Evolutionary conservation across 2,888 invertebrate species (phyloP), one percentile per base, ranked within the genome.

Genomic region (Hipparchia semele): DNA sequence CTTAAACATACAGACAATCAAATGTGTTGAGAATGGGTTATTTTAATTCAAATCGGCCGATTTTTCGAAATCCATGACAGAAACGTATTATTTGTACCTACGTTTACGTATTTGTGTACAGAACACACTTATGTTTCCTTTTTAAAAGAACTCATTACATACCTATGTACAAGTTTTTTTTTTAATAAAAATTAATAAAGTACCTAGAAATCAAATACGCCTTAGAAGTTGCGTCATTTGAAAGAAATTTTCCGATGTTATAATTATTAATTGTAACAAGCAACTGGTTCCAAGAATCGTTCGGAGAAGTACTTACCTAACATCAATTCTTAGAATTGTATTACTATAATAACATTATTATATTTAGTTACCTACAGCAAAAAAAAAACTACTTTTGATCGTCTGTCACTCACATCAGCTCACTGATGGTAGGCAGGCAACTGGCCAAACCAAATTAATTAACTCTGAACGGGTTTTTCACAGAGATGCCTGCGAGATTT

Each of bases 391-490:
- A 71, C 8, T 46, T 66, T 58, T 39, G 68, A 33, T 51, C 49
- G 65, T 69, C 71, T 49, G 69, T 72, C 74, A 72, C 60, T 74
- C 72, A 74, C 39, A 39, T 39, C 39, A 39, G 66, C 53, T 68
- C 60, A n/a, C 12, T 51, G 64, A 51, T 8, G 49, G 8, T 64
- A 56, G 65, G 59, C 53, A 53, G 72, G 68, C 72, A 54, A 10
- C 39, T 13, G 45, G 72, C 72, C 74, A 74, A 74, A 65, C 65
- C 60, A 66, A 72, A 69, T 51, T 58, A 13, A 13, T 53, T n/a
- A 6, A n/a, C n/a, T 54, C 13, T 56, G 13, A 56, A 56, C 13
- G 8, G 13, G 13, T 13, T 58, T 23, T 58, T 13, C 3, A 13
- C 2, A 56, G 7, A 13, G 56, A 2, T 58, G 2, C 65, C 65